Conservation (phyloP, 2,113 vertebrate genomes). For the Esox niger region DNA sequence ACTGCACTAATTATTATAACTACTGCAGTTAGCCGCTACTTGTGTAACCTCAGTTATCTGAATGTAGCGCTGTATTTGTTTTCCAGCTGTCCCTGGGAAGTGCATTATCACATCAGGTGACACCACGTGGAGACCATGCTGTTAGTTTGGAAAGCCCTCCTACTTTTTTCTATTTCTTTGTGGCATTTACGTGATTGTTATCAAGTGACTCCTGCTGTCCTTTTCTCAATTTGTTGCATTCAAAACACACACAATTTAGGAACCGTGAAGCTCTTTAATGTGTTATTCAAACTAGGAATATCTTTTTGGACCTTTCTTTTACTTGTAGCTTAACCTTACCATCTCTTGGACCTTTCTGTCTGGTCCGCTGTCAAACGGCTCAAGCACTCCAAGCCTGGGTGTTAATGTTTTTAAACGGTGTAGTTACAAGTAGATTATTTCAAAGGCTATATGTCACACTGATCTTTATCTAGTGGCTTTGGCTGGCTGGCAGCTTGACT, state of each 20-base stretch:
- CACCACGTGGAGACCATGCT: too few species aligned
- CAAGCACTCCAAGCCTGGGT: conserved; percentile 37
- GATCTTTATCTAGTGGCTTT: conserved; percentile 61
- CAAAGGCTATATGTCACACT: conserved; percentile 61
- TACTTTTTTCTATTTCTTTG: neutral
- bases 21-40: too few species aligned
- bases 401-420: conserved; percentile 60
- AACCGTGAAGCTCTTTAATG: conserved; percentile 6
- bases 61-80: too few species aligned
- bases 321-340: conserved; percentile 15
- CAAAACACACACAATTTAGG: conserved; percentile 30
- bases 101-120: too few species aligned
- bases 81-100: too few species aligned
- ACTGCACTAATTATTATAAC: too few species aligned
- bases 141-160: too few species aligned
- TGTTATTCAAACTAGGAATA: too few species aligned
- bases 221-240: conserved; percentile 56
- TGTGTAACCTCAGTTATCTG: too few species aligned
- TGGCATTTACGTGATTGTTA: conserved; percentile 33
- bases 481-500: conserved; percentile 51
- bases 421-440: conserved; percentile 70
- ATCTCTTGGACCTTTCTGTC: conserved; percentile 21
- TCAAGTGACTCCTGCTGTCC: conserved; percentile 19
- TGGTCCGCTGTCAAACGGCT: conserved; percentile 17
- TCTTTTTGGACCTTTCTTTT: too few species aligned